These are phyloP conservation scores for Danio tinwini DNA, from an alignment of 2,797 vertebrate species.

Conservation along the genomic window DNA sequence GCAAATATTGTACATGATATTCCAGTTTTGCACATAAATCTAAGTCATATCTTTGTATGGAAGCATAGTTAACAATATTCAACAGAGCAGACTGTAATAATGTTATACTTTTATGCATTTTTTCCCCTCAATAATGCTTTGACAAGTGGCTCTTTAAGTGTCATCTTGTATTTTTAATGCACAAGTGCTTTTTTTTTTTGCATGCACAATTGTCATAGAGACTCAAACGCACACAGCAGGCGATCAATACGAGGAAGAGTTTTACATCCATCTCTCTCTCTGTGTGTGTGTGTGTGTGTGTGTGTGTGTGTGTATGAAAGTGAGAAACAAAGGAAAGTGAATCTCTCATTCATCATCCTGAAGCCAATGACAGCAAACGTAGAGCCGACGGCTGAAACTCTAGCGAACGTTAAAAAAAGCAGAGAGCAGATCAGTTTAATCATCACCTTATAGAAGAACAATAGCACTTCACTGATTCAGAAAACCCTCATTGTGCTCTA, in stretches of 20 bases:
- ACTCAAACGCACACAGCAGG: not conserved
- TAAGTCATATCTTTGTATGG: too few species aligned
- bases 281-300: too few species aligned
- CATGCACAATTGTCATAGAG: not conserved
- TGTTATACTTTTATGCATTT: not conserved
- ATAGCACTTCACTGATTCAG: not conserved
- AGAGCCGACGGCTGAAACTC: not conserved
- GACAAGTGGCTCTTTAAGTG: not conserved
- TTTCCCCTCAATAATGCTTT: not conserved
- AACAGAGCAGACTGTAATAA: not conserved
- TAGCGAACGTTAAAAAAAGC: slow-evolving; percentile 3
- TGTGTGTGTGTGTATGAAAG: slow-evolving; percentile 26
- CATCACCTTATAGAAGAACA: not conserved
- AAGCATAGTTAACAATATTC: not conserved
- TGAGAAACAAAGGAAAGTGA: slow-evolving; percentile 23
- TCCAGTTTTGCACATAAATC: too few species aligned
- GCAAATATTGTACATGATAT: too few species aligned
- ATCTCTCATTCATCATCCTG: slow-evolving; percentile 23
- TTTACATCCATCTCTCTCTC: slow-evolving; percentile 6
- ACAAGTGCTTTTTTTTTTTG: not conserved
- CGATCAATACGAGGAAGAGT: slow-evolving; percentile 23
- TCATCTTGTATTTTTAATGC: not conserved
- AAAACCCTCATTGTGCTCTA: not conserved
- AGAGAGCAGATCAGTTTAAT: not conserved
- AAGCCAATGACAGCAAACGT: slow-evolving; percentile 9